Conservation (phyloP, 2,888 invertebrate species). For the Zelleria hepariella region DNA sequence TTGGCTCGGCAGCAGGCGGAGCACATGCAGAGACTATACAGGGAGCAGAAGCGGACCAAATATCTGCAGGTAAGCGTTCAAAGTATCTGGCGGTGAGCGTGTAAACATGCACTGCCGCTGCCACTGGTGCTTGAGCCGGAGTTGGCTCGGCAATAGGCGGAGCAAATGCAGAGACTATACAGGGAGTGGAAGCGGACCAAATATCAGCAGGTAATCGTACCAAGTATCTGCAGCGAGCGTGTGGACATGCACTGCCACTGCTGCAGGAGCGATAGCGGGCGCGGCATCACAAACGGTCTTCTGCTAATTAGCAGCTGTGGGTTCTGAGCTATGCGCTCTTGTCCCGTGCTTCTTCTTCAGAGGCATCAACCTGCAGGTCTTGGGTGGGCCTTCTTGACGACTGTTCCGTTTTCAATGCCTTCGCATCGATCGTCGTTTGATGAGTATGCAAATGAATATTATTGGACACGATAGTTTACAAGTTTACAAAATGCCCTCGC, state of each 20-base stretch:
- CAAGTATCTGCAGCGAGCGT: slow-evolving; percentile 78
- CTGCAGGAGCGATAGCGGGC: slow-evolving; percentile 92
- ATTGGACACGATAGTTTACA: too few relatives aligned
- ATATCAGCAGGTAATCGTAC: slow-evolving; percentile 80
- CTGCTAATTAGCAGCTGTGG: too few relatives aligned
- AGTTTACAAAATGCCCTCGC: too few relatives aligned
- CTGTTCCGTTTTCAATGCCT: too few relatives aligned
- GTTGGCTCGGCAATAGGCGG: slow-evolving; percentile 87
- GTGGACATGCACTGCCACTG: slow-evolving; percentile 92
- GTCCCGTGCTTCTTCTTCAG: too few relatives aligned
- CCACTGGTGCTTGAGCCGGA: slow-evolving; percentile 91
- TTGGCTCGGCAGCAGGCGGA: slow-evolving; percentile 89
- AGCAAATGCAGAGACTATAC: slow-evolving; percentile 91
- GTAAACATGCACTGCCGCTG: slow-evolving; percentile 96
- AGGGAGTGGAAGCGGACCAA: slow-evolving; percentile 91
- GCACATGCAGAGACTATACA: slow-evolving; percentile 90
- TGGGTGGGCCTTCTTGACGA: too few relatives aligned
- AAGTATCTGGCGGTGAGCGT: slow-evolving; percentile 79
- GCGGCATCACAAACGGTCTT: too few relatives aligned
- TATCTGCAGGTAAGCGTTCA: slow-evolving; percentile 78
- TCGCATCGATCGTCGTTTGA: too few relatives aligned
- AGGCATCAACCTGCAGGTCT: too few relatives aligned
- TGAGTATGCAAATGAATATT: too few relatives aligned
- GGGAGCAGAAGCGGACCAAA: slow-evolving; percentile 90
- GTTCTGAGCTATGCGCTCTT: too few relatives aligned